These are phyloP conservation scores for Zelostemma sp. DNA, from an alignment of 1,140 invertebrate species.

Conservation along the genomic window DNA sequence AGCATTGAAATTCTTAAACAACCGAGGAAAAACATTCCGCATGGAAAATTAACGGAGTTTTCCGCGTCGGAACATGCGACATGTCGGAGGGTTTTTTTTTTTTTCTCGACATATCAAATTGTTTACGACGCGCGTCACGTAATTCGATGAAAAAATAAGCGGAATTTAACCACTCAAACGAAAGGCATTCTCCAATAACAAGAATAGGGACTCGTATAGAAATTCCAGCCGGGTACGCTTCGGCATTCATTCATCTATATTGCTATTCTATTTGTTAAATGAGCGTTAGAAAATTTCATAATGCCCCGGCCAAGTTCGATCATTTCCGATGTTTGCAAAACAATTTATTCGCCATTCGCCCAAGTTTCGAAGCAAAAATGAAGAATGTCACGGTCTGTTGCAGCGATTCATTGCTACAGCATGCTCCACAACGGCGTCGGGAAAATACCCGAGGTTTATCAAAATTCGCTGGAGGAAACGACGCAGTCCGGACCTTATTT, in stretches of 20 bases:
- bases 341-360: too few species aligned
- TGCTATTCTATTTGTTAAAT: conserved; percentile 58
- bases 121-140: too few species aligned
- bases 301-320: not conserved
- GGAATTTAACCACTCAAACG: conserved; percentile 37
- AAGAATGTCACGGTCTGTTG: conserved; percentile 34
- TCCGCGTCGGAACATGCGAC: too few species aligned
- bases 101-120: too few species aligned
- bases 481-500: conserved; percentile 75
- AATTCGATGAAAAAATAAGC: conserved; percentile 2
- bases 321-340: not conserved
- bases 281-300: conserved; percentile 51
- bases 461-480: conserved; percentile 60
- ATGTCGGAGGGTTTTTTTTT: too few species aligned
- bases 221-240: conserved; percentile 56
- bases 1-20: too few species aligned
- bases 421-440: conserved; percentile 55
- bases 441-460: conserved; percentile 58
- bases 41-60: too few species aligned
- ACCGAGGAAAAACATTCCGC: too few species aligned
- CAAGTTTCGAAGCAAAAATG: too few species aligned
- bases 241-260: conserved; percentile 56
- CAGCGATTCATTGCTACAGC: conserved; percentile 58
- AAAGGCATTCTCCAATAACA: conserved; percentile 61
- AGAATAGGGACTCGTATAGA: conserved; percentile 53